A percentile compares a stretch with the other conserved stretches of the same genome.
Evolutionary conservation across 2,113 vertebrate genomes (phyloP).

Genomic region (Sinocyclocheilus maitianheensis): DNA sequence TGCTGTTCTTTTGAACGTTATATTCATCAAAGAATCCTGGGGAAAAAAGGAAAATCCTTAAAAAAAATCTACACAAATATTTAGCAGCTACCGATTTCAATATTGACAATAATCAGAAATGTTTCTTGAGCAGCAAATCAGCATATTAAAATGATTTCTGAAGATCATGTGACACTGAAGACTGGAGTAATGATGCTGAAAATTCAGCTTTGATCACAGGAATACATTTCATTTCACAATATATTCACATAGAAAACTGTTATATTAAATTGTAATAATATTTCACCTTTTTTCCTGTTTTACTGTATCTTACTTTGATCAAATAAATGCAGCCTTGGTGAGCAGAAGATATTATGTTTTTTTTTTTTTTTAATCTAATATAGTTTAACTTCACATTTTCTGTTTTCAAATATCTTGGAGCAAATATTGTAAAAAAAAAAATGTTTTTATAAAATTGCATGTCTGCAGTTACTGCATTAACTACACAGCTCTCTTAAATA

Average conservation of each 20-base stretch:
- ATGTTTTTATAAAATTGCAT: no score
- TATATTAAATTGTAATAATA: neutral
- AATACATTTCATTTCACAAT: neutral
- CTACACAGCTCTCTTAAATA: neutral
- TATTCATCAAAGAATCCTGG: no score
- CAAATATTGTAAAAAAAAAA: no score
- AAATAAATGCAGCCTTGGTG: neutral
- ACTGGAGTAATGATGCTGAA: neutral
- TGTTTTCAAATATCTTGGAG: no score
- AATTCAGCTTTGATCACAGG: neutral
- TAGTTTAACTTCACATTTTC: no score
- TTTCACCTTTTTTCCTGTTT: neutral
- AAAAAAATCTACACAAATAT: no score
- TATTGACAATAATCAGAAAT: neutral
- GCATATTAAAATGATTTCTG: neutral
- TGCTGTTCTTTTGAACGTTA: neutral
- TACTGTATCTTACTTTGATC: neutral
- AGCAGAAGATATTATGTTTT: neutral
- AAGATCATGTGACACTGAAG: conserved; percentile 7
- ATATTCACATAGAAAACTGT: neutral
- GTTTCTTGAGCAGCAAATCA: neutral
- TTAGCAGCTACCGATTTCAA: no score
- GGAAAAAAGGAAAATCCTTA: no score
- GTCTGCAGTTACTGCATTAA: neutral
- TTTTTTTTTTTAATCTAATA: no score